Base-by-base conservation (phyloP, 2,797 vertebrate species). In the Geotria australis region DNA sequence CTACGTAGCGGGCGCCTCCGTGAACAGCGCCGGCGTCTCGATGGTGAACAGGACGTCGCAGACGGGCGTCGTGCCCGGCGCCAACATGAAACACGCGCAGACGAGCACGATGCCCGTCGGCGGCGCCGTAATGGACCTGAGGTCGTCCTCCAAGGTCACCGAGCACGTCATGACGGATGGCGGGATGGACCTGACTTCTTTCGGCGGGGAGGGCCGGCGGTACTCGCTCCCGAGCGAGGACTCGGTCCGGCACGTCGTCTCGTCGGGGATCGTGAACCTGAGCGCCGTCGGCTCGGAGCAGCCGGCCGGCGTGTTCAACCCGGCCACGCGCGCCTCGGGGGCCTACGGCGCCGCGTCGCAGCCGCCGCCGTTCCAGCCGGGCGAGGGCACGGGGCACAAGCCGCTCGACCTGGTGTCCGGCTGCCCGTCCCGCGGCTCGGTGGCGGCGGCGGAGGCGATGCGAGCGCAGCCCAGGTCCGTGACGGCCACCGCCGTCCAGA, bases 111-210 rank as follows among this genome's bases (percentile, higher is more conserved):
- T 75, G 64, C 65, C 65, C 6, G 67, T 72, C 1, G 72, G 71
- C 61, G 73, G 72, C 57, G 83, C 73, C 1, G 73, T 88, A 11
- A 77, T 99, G 46, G 93, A 99, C 64, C 73, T 99, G 48, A 76
- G 93, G 64, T 78, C 88, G 0, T 82, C 81, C 2, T 57, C 80
- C 61, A 88, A 81, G 58, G 68, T 84, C 24, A 73, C 81, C 2
- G 89, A 89, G 61, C 79, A 95, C 66, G 95, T 99, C 64, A 89
- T 99, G 71, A 99, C 93, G 10, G 93, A 99, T 63, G 82, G 94
- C 61, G 93, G 93, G 48, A 91, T 98, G 91, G 93, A 99, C 67
- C 74, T 99, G 60, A 99, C 91, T 24, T 95, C 93, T 38, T 69
- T 99, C 63, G 82, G 88, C 6, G 70, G 80, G 1, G 93, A 98